A percentile compares a stretch with the other conserved stretches of the same genome.
Evolutionary conservation across 2,888 invertebrate genomes (phyloP).

Genomic region (Allophyes oxyacanthae): DNA sequence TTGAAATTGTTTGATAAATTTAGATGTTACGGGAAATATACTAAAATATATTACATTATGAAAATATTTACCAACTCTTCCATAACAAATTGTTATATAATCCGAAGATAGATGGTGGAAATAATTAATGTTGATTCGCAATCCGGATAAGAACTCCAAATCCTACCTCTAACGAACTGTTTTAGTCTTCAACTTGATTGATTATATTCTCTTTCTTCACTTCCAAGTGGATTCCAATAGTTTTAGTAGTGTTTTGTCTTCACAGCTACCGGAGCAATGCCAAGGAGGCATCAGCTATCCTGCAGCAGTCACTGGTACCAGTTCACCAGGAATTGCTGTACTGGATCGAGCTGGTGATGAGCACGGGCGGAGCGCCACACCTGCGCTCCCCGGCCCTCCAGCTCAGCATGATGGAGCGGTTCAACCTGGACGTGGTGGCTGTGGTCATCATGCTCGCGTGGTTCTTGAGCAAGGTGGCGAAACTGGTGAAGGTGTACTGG

Average conservation of each 20-base stretch:
- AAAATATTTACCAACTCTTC: constrained; percentile 10
- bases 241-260: background rate
- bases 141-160: constrained; percentile 4
- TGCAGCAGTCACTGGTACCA: constrained; percentile 54
- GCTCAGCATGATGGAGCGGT: constrained; percentile 58
- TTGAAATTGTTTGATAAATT: constrained; percentile 19
- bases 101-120: constrained; percentile 6
- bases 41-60: constrained; percentile 7
- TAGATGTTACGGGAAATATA: constrained; percentile 21
- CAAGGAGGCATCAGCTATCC: constrained; percentile 56
- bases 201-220: constrained; percentile 5
- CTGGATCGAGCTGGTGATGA: constrained; percentile 65
- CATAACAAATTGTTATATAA: constrained; percentile 6
- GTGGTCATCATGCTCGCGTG: constrained; percentile 61
- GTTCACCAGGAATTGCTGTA: constrained; percentile 63
- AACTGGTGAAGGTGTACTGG: constrained; percentile 64
- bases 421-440: constrained; percentile 64
- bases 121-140: constrained; percentile 21
- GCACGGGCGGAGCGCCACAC: constrained; percentile 60
- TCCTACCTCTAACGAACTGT: constrained; percentile 8
- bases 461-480: constrained; percentile 70
- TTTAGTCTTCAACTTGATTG: constrained; percentile 19
- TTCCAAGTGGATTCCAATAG: no score
- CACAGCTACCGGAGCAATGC: constrained; percentile 64
- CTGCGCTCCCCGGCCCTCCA: constrained; percentile 66